These are phyloP conservation scores for Stenoptilia bipunctidactyla DNA, from an alignment of 2,888 invertebrate genomes.

Conservation along the genomic window DNA sequence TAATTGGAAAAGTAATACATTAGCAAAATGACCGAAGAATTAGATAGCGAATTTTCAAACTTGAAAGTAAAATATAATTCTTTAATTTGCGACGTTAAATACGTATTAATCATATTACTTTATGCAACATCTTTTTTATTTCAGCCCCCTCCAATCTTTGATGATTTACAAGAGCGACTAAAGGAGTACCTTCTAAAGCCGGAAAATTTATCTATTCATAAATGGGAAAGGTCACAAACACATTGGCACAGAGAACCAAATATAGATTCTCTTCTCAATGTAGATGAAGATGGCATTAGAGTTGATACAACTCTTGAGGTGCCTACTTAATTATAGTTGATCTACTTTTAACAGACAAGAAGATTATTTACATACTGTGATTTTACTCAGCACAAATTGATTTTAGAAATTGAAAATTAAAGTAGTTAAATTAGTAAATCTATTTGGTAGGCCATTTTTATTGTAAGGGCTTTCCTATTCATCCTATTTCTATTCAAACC, in stretches of 20 bases:
- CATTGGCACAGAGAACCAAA: constrained; percentile 74
- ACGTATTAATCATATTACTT: background rate
- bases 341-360: no score
- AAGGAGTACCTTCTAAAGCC: constrained; percentile 76
- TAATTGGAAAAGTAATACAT: no score
- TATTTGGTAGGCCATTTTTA: no score
- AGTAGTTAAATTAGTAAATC: no score
- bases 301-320: constrained; percentile 53
- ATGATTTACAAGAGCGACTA: constrained; percentile 74
- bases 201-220: constrained; percentile 80
- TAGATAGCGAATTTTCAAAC: no score
- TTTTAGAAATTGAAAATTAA: no score
- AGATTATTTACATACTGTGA: no score
- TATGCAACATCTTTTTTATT: constrained; percentile 20
- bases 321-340: no score
- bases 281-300: constrained; percentile 41
- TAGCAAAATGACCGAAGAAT: no score
- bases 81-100: background rate
- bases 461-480: constrained; percentile 2
- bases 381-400: no score
- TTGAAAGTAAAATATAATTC: no score
- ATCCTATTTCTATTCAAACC: constrained; percentile 6
- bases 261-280: constrained; percentile 62
- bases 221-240: constrained; percentile 76
- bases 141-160: constrained; percentile 75